A percentile compares a stretch with the other conserved stretches of the same genome.
These are phyloP conservation scores for Phymatocera aterrima DNA, from an alignment of 2,888 invertebrate genomes.

Conservation along the genomic window DNA sequence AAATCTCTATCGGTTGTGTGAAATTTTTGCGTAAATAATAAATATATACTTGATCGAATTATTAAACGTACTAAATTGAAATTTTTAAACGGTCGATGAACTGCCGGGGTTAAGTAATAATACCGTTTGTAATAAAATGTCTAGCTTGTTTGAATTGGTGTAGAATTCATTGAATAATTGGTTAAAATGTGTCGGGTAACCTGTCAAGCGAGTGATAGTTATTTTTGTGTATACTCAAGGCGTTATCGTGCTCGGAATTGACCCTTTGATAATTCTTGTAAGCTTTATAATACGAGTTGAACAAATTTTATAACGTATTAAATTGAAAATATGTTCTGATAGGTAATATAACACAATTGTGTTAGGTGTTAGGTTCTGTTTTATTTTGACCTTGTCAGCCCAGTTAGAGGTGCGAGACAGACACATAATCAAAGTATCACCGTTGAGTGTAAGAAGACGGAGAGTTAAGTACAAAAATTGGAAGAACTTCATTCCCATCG, in stretches of 20 bases:
- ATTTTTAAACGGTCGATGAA: neutral
- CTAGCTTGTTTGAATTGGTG: neutral
- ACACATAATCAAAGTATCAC: neutral
- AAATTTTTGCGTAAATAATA: neutral
- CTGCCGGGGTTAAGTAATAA: neutral
- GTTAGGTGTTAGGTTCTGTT: too few species aligned
- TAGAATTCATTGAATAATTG: neutral
- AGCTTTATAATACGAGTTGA: neutral
- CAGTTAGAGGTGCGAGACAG: constrained; percentile 1
- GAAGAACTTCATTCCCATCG: neutral
- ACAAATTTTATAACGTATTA: neutral
- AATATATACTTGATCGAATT: constrained; percentile 3
- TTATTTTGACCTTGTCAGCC: constrained; percentile 43
- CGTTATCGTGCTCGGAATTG: neutral
- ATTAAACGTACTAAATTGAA: neutral
- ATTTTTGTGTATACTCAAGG: constrained; percentile 22
- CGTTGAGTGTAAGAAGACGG: neutral
- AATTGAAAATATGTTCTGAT: neutral
- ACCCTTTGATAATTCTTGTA: neutral
- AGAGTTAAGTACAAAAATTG: too few species aligned
- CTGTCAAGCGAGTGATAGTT: constrained; percentile 43
- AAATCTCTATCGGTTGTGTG: neutral
- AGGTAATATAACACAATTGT: too few species aligned
- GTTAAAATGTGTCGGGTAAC: constrained; percentile 44
- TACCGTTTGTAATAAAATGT: neutral